Evolutionary conservation across 2,113 vertebrate genomes (phyloP), one percentile per base, ranked within the genome.

Genomic region (Anarrhichthys ocellatus): DNA sequence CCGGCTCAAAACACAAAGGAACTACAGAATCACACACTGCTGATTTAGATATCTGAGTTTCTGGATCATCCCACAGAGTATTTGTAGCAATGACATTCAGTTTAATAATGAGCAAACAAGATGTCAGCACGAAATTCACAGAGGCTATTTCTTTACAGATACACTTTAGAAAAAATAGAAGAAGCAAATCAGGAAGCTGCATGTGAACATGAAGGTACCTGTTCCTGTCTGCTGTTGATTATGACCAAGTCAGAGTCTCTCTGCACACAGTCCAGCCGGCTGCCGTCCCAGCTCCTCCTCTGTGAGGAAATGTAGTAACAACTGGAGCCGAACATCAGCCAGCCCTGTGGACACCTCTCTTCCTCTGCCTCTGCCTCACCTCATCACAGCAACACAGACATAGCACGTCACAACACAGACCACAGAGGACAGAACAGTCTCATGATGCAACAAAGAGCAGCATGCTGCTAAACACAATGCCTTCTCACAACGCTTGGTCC

Each of bases 271-370:
- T 81, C 50, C 52, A 2, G 18, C 10, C 67, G 73, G 66, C 82
- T 78, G n/a, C 5, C 1, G 24, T 85, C 50, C 87, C 85, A 89
- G 40, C 9, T 72, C 13, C 9, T 68, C 32, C 38, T 67, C 58
- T 50, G 18, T 0, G n/a, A 27, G 27, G 89, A 91, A 17, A 89
- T 14, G 71, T 52, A 80, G 87, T 87, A 91, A 70, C 89, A 89
- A 3, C 80, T 88, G 75, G 58, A 65, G 18, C 18, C 42, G 0
- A 82, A 87, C 36, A 7, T 27, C 11, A 71, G 13, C 89, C 89
- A 89, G 48, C 7, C 48, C 13, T 24, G 6, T 0, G 84, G 80
- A 63, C 87, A 87, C 29, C 7, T 11, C 5, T 18, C n/a, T 29
- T 11, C 20, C 68, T 63, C 29, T 66, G 27, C 64, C 20, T 48